Conservation (phyloP, 2,888 invertebrate species). For the Hypselothyrea guttata region DNA sequence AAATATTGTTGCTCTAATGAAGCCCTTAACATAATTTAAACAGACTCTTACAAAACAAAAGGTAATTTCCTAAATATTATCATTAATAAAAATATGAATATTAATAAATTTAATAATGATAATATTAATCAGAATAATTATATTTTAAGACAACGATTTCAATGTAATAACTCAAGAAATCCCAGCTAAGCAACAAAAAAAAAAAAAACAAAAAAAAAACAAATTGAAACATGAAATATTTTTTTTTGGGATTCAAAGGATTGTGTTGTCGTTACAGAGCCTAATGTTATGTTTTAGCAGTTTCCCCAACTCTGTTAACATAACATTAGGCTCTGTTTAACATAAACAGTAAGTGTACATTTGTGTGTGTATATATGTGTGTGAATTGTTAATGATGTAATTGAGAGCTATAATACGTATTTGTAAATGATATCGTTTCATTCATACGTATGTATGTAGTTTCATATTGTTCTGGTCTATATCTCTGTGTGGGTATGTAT, state of each 20-base stretch:
- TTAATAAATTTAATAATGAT: constrained; percentile 7
- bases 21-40: too few species aligned
- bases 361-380: too few species aligned
- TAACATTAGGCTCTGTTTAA: too few species aligned
- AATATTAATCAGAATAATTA: too few species aligned
- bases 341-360: too few species aligned
- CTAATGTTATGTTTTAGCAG: too few species aligned
- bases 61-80: too few species aligned
- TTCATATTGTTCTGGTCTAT: constrained; percentile 31
- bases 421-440: constrained; percentile 26
- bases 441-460: constrained; percentile 6
- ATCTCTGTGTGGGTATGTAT: constrained; percentile 31
- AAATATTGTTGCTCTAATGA: constrained; percentile 24
- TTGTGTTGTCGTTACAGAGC: too few species aligned
- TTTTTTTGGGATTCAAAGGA: background rate
- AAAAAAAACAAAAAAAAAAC: constrained; percentile 1
- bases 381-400: constrained; percentile 4
- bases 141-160: too few species aligned
- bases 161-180: background rate
- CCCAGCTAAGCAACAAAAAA: background rate
- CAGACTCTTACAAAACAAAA: too few species aligned
- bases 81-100: constrained; percentile 15
- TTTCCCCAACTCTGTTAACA: too few species aligned
- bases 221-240: constrained; percentile 19
- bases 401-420: constrained; percentile 20